These are phyloP conservation scores for Monopterus albus DNA, from an alignment of 2,113 vertebrate genomes.

Conservation along the genomic window DNA sequence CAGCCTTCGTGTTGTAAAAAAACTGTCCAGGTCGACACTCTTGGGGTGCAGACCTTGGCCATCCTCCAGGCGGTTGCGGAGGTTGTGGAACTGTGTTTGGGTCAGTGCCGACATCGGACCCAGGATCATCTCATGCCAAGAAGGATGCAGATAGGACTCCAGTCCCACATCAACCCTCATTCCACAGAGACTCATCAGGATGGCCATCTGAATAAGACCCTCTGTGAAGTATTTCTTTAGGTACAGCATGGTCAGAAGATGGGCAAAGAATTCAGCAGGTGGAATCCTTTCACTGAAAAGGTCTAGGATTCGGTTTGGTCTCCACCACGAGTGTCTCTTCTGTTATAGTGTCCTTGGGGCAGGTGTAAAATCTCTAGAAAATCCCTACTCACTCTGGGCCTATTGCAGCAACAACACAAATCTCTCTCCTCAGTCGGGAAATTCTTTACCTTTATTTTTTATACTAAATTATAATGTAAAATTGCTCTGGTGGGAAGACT, in stretches of 20 bases:
- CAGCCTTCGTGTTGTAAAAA: slow-evolving; percentile 87
- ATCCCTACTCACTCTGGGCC: background rate
- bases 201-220: slow-evolving; percentile 95
- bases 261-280: background rate
- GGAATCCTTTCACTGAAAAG: background rate
- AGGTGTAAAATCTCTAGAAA: background rate
- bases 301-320: background rate
- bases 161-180: slow-evolving; percentile 92
- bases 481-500: too few species aligned
- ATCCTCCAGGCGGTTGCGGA: slow-evolving; percentile 86
- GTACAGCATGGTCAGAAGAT: slow-evolving; percentile 76
- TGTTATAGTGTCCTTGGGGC: background rate
- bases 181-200: slow-evolving; percentile 93
- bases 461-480: too few species aligned
- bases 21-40: slow-evolving; percentile 88
- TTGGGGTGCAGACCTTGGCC: slow-evolving; percentile 89
- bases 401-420: background rate
- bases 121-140: slow-evolving; percentile 87
- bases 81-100: slow-evolving; percentile 91
- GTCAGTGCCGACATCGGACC: slow-evolving; percentile 90
- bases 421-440: too few species aligned
- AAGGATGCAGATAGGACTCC: slow-evolving; percentile 87
- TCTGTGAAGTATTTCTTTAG: slow-evolving; percentile 97
- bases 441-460: too few species aligned
- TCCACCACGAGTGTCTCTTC: slow-evolving; percentile 1